phyloP scores from a whole-genome alignment of 2,113 vertebrate genomes.

The Lanius collurio region DNA sequence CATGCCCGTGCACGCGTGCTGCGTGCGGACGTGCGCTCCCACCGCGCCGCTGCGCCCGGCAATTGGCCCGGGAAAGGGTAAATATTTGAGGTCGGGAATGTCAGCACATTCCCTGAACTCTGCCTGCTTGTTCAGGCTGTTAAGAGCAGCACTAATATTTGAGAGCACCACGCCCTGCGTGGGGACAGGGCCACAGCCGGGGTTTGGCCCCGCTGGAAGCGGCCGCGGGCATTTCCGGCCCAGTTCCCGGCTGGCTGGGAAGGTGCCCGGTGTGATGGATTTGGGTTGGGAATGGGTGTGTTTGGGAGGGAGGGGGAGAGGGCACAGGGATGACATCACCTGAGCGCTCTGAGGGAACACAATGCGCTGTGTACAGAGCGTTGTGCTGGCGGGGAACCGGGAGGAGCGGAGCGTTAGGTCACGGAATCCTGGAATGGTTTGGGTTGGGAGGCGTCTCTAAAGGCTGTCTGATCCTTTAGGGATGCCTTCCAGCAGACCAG shows the following conservation, averaged over 20 bases:
- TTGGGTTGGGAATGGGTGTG: conserved; percentile 7
- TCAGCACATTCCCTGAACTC: conserved; percentile 54
- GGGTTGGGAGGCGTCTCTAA: neutral
- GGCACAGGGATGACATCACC: neutral
- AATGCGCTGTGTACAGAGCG: neutral
- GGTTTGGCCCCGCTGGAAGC: neutral
- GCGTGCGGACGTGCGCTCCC: conserved; percentile 13
- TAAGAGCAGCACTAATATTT: conserved; percentile 67
- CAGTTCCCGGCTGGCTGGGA: neutral
- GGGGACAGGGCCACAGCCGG: conserved; percentile 7
- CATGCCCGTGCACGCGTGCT: conserved; percentile 5
- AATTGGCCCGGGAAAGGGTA: conserved; percentile 6
- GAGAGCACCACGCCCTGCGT: conserved; percentile 37
- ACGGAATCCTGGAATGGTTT: neutral
- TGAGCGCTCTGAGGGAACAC: neutral
- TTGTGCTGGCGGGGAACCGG: neutral
- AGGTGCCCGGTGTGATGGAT: neutral
- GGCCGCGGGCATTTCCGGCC: neutral
- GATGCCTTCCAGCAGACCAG: neutral
- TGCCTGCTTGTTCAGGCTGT: conserved; percentile 60
- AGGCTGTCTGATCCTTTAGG: neutral
- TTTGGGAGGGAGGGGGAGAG: neutral
- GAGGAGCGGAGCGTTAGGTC: neutral
- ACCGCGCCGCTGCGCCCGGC: neutral
- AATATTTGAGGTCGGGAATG: conserved; percentile 64